A percentile compares a stretch with the other conserved stretches of the same genome.
These are phyloP conservation scores for Cetonia aurata DNA, from an alignment of 2,888 invertebrate species.

Conservation along the genomic window DNA sequence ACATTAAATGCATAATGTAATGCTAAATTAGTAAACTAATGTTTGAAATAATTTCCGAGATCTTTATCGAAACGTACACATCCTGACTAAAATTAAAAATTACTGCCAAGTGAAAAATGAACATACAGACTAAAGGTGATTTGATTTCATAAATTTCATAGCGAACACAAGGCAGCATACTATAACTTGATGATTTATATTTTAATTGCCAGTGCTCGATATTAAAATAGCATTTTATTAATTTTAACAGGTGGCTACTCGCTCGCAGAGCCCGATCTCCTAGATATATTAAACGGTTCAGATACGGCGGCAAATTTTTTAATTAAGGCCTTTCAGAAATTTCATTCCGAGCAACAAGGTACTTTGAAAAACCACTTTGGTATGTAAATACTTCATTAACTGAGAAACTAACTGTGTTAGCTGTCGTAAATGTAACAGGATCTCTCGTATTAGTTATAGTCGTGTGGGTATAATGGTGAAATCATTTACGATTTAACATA, in stretches of 20 bases:
- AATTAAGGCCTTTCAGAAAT: constrained; percentile 35
- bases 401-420: constrained; percentile 9
- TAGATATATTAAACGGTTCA: background rate
- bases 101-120: constrained; percentile 21
- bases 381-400: constrained; percentile 39
- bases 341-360: constrained; percentile 17
- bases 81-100: constrained; percentile 27
- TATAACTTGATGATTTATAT: constrained; percentile 16
- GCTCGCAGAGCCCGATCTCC: background rate
- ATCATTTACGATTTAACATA: constrained; percentile 34
- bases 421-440: constrained; percentile 14
- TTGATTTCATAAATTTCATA: constrained; percentile 10
- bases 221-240: constrained; percentile 22
- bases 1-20: background rate
- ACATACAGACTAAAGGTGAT: constrained; percentile 5
- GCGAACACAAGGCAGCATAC: background rate
- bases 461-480: constrained; percentile 13
- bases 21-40: constrained; percentile 2
- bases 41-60: constrained; percentile 3
- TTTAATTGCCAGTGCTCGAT: constrained; percentile 7
- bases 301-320: constrained; percentile 29
- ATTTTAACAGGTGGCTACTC: constrained; percentile 11
- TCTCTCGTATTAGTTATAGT: constrained; percentile 17
- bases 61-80: constrained; percentile 12
- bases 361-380: constrained; percentile 8